Percentiles rank a stretch among this genome's conserved stretches.
Evolutionary conservation across 2,113 vertebrate genomes (phyloP).

Genomic region (Calcarius ornatus): DNA sequence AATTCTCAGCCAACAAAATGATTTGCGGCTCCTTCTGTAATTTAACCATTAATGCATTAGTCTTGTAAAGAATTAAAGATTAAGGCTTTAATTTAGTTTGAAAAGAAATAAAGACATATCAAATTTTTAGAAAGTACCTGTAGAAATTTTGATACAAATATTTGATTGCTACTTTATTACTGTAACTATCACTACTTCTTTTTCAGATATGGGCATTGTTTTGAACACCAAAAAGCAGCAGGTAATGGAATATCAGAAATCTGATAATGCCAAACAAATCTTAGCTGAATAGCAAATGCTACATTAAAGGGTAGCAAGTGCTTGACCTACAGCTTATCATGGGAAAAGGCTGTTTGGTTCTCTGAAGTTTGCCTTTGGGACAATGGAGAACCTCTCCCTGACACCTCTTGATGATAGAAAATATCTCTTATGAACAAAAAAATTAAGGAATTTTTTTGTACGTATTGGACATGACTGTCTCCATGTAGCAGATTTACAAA

Average conservation of each 20-base stretch:
- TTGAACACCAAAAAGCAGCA: neutral
- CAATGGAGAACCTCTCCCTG: neutral
- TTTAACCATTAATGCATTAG: neutral
- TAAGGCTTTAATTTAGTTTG: neutral
- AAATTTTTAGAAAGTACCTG: neutral
- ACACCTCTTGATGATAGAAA: neutral
- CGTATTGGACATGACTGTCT: neutral
- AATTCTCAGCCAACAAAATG: neutral
- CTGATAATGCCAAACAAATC: neutral
- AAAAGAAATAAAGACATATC: neutral
- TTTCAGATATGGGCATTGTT: neutral
- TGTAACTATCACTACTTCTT: neutral
- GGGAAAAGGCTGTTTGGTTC: neutral
- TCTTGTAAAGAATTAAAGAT: neutral
- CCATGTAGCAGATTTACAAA: neutral
- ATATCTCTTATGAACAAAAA: neutral
- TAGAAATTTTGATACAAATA: neutral
- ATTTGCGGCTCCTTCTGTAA: neutral
- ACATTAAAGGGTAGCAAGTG: neutral
- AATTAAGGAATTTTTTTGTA: neutral
- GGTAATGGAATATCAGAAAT: neutral
- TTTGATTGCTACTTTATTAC: neutral
- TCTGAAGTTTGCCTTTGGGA: neutral
- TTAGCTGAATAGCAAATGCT: neutral
- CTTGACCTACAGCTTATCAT: neutral